Evolutionary conservation across 2,888 invertebrate species (phyloP).

Genomic region (Melitaea athalia): DNA sequence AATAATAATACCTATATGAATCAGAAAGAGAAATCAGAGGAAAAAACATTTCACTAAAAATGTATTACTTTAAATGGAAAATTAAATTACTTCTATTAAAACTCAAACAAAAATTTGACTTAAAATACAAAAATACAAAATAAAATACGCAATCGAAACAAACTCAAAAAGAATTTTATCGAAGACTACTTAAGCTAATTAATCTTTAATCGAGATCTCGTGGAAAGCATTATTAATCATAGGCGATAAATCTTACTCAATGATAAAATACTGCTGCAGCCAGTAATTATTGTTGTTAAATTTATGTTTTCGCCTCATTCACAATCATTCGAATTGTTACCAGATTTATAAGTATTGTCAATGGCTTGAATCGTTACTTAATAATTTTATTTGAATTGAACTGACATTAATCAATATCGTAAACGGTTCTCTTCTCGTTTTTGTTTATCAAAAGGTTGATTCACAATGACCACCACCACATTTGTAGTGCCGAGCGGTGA

Average conservation of each 20-base stretch:
- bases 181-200: constrained; percentile 24
- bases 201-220: constrained; percentile 36
- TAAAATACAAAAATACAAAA: neutral
- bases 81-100: neutral
- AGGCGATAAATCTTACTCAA: constrained; percentile 51
- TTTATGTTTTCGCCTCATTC: constrained; percentile 44
- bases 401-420: no score
- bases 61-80: no score
- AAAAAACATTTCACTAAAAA: no score
- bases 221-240: constrained; percentile 42
- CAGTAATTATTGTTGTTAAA: constrained; percentile 48
- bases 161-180: constrained; percentile 2
- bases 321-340: constrained; percentile 27
- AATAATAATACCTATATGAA: no score
- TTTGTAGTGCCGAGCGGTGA: no score
- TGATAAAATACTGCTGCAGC: constrained; percentile 48
- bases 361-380: neutral
- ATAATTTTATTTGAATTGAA: neutral
- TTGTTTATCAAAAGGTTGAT: no score
- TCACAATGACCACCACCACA: no score
- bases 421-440: no score
- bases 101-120: neutral
- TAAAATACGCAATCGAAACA: neutral
- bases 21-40: no score
- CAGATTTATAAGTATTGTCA: constrained; percentile 18